These are phyloP conservation scores for Belgica antarctica DNA, from an alignment of 2,888 invertebrate genomes.

Conservation along the genomic window DNA sequence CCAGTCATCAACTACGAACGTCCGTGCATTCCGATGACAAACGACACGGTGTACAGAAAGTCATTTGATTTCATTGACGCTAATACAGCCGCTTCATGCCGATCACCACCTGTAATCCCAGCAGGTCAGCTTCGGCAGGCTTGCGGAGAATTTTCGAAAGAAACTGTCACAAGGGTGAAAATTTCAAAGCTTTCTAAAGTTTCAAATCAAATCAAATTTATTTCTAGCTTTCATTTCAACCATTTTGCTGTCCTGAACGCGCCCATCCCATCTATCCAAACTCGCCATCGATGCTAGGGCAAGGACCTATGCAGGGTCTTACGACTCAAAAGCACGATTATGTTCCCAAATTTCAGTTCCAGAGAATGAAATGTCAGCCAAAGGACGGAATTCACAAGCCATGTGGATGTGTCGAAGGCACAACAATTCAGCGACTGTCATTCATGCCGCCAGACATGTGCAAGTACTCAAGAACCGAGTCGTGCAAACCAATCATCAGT, in stretches of 20 bases:
- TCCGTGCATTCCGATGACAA: constrained; percentile 61
- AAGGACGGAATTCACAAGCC: constrained; percentile 49
- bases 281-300: constrained; percentile 62
- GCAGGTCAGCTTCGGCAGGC: constrained; percentile 55
- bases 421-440: constrained; percentile 52
- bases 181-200: neutral
- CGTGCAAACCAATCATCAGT: constrained; percentile 47
- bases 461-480: neutral
- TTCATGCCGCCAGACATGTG: constrained; percentile 50
- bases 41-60: constrained; percentile 64
- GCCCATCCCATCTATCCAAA: constrained; percentile 61
- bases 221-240: constrained; percentile 59
- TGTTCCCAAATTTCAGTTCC: constrained; percentile 61
- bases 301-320: constrained; percentile 68
- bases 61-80: constrained; percentile 61
- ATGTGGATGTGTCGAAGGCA: constrained; percentile 50
- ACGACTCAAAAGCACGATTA: constrained; percentile 74
- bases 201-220: neutral
- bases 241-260: constrained; percentile 59
- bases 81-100: constrained; percentile 47
- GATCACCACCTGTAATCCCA: constrained; percentile 55
- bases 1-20: constrained; percentile 56
- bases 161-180: constrained; percentile 54
- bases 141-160: constrained; percentile 58
- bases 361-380: constrained; percentile 49